Evolutionary conservation across 2,888 invertebrate species (phyloP), one percentile per base, ranked within the genome.

Genomic region (Cephus rjabovi): DNA sequence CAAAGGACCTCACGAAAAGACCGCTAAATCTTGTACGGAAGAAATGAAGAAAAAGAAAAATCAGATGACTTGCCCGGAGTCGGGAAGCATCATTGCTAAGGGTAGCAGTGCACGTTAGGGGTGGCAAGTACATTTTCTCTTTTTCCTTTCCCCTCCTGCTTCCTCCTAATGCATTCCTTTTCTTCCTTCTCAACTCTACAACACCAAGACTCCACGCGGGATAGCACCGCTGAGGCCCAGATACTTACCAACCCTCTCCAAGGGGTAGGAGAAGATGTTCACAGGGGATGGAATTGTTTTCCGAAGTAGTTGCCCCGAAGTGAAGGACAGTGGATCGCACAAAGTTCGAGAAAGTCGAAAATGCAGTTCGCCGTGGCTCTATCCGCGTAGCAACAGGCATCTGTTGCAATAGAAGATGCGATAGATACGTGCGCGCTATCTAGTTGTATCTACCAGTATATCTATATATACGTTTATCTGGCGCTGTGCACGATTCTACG

Each of bases 341-440:
- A 80, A 81, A 71, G 71, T 77, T 77, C 73, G 70, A 74, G 78
- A 79, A 79, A 79, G 80, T 84, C 86, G 84, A 87, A 87, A 87
- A 85, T 84, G 83, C 83, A 84, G 79, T 83, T 87, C 84, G 82
- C 81, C 84, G 86, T 37, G 35, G 84, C 83, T 84, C 86, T 86
- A 30, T 56, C 74, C 34, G 87, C 89, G 89, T 91, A 90, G 90
- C 90, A 91, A 91, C 90, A 90, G 90, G 89, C 90, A 89, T 90
- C 90, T 89, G 88, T 89, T 89, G 90, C 89, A 86, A 89, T 87
- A 87, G 86, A 87, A 86, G 86, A 86, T 83, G 77, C 88, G 87
- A 88, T 88, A 87, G 89, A 90, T 89, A 86, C 83, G 80, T 83
- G 81, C 80, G 71, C 75, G 77, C 80, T 71, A 79, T 79, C 83